Conservation (phyloP, 2,888 invertebrate species). For the Heliconius aoede region DNA sequence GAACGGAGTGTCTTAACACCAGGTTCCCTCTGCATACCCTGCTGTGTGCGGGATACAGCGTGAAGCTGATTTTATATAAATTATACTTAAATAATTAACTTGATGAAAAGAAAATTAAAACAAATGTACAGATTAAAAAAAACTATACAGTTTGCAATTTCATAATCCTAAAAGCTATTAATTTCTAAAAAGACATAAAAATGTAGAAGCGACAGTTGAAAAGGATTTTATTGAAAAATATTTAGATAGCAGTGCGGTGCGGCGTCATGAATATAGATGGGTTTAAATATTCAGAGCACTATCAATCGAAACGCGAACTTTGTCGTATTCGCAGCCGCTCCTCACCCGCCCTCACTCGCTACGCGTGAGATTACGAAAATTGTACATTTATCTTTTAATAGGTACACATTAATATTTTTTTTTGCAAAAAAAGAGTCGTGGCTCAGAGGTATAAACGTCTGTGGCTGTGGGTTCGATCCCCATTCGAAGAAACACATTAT, state of each 20-base stretch:
- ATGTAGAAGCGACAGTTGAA: slow-evolving; percentile 22
- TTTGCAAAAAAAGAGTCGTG: too few relatives aligned
- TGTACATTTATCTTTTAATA: not conserved
- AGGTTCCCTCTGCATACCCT: too few relatives aligned
- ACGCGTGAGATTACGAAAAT: not conserved
- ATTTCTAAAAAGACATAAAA: not conserved
- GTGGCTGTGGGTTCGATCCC: too few relatives aligned
- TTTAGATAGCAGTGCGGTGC: slow-evolving; percentile 26
- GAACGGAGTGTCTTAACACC: too few relatives aligned
- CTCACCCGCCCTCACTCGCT: not conserved
- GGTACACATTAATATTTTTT: not conserved
- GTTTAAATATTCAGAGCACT: slow-evolving; percentile 25
- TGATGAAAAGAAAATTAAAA: too few relatives aligned
- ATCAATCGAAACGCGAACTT: slow-evolving; percentile 26
- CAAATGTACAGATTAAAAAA: too few relatives aligned
- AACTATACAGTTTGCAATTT: too few relatives aligned
- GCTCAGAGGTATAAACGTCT: too few relatives aligned
- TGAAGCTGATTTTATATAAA: too few relatives aligned
- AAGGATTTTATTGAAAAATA: slow-evolving; percentile 29
- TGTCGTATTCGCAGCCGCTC: slow-evolving; percentile 19
- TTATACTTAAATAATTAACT: not conserved
- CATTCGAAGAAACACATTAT: too few relatives aligned
- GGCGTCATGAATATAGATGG: slow-evolving; percentile 26
- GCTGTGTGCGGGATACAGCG: too few relatives aligned
- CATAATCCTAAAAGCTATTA: not conserved